Conservation (phyloP, 2,113 vertebrate genomes). For the Rattus rattus region DNA sequence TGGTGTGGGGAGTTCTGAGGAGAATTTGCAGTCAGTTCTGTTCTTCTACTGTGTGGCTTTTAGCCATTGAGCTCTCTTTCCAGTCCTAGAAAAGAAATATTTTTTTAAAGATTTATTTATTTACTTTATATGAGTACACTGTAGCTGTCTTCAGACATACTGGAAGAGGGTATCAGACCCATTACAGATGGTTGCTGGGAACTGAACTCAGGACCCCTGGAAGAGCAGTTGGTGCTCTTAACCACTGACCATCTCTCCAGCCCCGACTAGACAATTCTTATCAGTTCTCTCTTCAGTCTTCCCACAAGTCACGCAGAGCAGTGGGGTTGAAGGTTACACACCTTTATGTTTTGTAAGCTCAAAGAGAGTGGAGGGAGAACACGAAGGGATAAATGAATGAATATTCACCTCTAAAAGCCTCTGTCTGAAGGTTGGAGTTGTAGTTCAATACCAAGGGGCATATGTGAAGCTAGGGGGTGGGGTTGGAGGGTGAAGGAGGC, state of each 20-base stretch:
- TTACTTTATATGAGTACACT: too few relatives aligned
- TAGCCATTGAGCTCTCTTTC: neutral
- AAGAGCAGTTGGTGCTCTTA: neutral
- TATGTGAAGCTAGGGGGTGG: neutral
- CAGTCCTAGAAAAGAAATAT: neutral
- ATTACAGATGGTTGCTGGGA: too few relatives aligned
- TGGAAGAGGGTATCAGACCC: too few relatives aligned
- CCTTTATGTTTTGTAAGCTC: neutral
- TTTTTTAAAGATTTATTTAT: too few relatives aligned
- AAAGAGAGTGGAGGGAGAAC: neutral
- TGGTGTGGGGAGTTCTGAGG: neutral
- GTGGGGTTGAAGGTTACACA: neutral
- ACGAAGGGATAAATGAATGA: neutral
- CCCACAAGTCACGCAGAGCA: neutral
- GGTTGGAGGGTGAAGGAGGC: neutral
- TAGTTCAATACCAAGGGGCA: too few relatives aligned
- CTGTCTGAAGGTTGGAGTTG: neutral
- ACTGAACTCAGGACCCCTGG: too few relatives aligned
- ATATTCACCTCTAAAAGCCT: neutral
- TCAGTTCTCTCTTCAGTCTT: conserved; percentile 21
- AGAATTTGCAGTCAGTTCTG: neutral
- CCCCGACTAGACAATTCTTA: neutral
- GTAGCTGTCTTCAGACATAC: too few relatives aligned
- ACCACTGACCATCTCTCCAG: too few relatives aligned
- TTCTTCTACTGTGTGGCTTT: neutral